Conservation (phyloP, 2,888 invertebrate species). For the Entomobrya proxima region DNA sequence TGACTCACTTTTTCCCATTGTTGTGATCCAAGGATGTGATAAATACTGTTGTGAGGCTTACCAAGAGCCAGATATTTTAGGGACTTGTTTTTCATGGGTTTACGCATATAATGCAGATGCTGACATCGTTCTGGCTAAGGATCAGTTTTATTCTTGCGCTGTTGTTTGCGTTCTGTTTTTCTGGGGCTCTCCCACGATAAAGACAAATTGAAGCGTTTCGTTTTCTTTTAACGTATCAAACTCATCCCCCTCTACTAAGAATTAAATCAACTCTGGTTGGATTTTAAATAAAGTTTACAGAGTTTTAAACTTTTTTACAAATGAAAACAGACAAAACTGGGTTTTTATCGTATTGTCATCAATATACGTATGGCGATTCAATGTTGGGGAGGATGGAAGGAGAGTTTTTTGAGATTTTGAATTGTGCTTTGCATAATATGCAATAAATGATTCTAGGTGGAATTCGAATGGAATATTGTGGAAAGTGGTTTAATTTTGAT, state of each 20-base stretch:
- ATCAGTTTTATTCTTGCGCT: not conserved
- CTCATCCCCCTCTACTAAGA: not conserved
- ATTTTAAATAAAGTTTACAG: too few relatives aligned
- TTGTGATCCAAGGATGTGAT: conserved; percentile 49
- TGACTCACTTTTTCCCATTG: conserved; percentile 54
- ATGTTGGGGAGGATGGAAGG: too few relatives aligned
- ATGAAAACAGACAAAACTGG: conserved; percentile 28
- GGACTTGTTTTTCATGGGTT: not conserved
- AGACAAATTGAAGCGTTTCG: conserved; percentile 13
- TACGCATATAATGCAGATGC: conserved; percentile 30
- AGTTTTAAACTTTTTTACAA: too few relatives aligned
- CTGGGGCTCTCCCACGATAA: conserved; percentile 30
- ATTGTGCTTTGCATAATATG: too few relatives aligned
- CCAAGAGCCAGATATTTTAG: not conserved
- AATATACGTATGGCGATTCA: not conserved
- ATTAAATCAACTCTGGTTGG: too few relatives aligned
- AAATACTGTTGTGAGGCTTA: conserved; percentile 6
- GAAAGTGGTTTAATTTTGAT: too few relatives aligned
- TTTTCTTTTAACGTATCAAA: conserved; percentile 6
- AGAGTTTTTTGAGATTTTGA: too few relatives aligned
- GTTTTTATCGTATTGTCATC: conserved; percentile 39
- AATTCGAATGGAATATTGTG: too few relatives aligned
- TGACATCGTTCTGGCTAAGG: not conserved
- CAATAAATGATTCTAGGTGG: too few relatives aligned
- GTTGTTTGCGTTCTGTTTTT: not conserved